A percentile compares a stretch with the other conserved stretches of the same genome.
Conservation (phyloP, 2,888 invertebrate genomes). For the Dysmachus trigonus region DNA sequence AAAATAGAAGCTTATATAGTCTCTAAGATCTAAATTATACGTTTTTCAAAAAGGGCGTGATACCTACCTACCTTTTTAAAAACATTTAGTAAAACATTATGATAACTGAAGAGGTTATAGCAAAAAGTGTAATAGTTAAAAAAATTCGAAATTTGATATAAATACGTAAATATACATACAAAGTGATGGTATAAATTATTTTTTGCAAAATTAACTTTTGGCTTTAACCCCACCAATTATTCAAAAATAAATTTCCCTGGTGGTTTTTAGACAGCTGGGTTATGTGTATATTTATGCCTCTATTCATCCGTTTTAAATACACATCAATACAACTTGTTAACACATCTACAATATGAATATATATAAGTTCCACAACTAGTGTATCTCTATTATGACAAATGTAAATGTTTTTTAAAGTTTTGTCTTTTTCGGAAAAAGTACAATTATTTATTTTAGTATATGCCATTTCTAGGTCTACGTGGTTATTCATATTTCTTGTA, state of each 20-base stretch:
- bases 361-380: constrained; percentile 25
- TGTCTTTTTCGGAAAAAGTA: constrained; percentile 39
- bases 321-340: constrained; percentile 39
- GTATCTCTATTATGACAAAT: constrained; percentile 11
- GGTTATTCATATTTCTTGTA: constrained; percentile 1
- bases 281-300: constrained; percentile 33
- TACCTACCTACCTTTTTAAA: neutral
- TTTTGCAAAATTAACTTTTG: neutral
- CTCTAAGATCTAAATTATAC: no score
- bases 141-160: no score
- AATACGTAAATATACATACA: no score
- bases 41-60: neutral
- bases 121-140: neutral
- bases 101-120: neutral
- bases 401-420: constrained; percentile 7
- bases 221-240: neutral
- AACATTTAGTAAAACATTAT: neutral
- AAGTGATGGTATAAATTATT: neutral
- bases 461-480: constrained; percentile 10
- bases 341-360: constrained; percentile 37
- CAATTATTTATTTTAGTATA: constrained; percentile 20
- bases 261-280: constrained; percentile 33
- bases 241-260: neutral
- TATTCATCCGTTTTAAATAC: constrained; percentile 21
- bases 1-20: no score